A percentile compares a stretch with the other conserved stretches of the same genome.
Evolutionary conservation across 2,113 vertebrate species (phyloP).

Genomic region (Chitala chitala): DNA sequence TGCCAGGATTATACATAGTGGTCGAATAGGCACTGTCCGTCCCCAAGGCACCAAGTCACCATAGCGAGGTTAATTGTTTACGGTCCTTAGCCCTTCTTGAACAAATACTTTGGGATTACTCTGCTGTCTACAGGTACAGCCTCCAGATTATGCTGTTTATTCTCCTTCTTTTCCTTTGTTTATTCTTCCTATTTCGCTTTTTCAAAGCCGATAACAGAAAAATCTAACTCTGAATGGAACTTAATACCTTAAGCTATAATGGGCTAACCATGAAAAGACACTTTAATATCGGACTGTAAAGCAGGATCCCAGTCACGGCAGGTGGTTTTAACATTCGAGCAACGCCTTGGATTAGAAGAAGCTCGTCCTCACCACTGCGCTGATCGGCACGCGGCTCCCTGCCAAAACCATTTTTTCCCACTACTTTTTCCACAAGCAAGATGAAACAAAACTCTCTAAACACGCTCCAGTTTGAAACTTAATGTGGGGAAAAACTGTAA

Average conservation of each 20-base stretch:
- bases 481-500: too few relatives aligned
- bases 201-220: constrained; percentile 28
- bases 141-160: constrained; percentile 26
- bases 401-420: background rate
- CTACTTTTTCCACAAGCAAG: background rate
- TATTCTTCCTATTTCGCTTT: constrained; percentile 11
- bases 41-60: background rate
- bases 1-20: background rate
- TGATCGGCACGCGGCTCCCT: constrained; percentile 13
- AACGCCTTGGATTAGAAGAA: background rate
- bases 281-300: constrained; percentile 29
- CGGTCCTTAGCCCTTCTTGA: background rate
- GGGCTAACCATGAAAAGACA: constrained; percentile 25
- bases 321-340: constrained; percentile 17
- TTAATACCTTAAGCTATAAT: constrained; percentile 34
- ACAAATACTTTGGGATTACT: background rate
- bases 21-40: background rate
- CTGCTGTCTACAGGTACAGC: background rate
- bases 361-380: constrained; percentile 16
- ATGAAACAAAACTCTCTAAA: background rate
- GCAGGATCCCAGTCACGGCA: constrained; percentile 26
- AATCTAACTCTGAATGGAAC: constrained; percentile 32
- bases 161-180: background rate
- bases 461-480: too few relatives aligned
- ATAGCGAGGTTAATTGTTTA: background rate